These are phyloP conservation scores for Riparia riparia DNA, from an alignment of 2,113 vertebrate species.

Conservation along the genomic window DNA sequence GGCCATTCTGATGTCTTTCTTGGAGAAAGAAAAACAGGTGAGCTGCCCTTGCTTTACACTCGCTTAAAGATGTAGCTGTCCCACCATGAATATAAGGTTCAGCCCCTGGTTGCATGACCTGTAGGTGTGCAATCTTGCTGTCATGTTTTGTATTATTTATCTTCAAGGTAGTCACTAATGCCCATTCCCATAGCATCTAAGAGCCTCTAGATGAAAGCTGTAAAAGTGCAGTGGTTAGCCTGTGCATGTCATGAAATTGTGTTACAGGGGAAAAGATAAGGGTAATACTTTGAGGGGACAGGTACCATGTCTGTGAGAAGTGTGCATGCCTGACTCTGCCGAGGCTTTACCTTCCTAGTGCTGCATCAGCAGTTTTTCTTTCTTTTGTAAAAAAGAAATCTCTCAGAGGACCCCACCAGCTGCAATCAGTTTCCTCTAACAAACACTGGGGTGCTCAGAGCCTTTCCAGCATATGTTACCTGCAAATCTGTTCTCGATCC, in stretches of 20 bases:
- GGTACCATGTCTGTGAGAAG: neutral
- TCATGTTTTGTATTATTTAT: conserved; percentile 37
- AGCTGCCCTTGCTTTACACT: conserved; percentile 44
- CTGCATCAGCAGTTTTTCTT: neutral
- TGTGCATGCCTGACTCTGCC: fast-evolving
- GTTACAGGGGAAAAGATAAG: neutral
- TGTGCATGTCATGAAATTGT: neutral
- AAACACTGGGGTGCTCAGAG: neutral
- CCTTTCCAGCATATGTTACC: neutral
- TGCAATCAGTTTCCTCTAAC: neutral
- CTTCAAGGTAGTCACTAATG: conserved; percentile 43
- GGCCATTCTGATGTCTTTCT: conserved; percentile 41
- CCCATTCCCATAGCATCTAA: conserved; percentile 35
- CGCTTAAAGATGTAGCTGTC: conserved; percentile 41
- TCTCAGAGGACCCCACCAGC: neutral
- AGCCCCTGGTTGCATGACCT: neutral
- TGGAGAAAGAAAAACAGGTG: neutral
- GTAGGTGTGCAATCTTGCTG: conserved; percentile 15
- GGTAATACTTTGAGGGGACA: neutral
- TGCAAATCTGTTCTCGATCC: neutral
- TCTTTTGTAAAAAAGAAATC: neutral
- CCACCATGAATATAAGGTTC: conserved; percentile 22
- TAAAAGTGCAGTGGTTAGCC: neutral
- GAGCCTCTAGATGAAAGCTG: conserved; percentile 42
- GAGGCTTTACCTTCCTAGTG: neutral